Conservation (phyloP, 2,797 vertebrate genomes). For the Ciconia nigra region DNA sequence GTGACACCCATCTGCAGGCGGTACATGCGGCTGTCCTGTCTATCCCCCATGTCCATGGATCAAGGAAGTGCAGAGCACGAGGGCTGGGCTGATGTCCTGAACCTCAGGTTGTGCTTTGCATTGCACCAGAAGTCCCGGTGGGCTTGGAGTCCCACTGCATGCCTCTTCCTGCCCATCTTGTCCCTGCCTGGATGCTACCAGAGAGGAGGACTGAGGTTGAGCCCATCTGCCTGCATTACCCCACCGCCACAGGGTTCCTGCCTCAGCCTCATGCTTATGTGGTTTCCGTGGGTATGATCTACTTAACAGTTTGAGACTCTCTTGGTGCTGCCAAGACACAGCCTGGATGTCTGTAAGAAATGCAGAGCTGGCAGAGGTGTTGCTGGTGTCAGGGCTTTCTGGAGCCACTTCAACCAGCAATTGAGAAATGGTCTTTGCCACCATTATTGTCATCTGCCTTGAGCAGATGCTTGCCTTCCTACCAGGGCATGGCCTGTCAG, state of each 20-base stretch:
- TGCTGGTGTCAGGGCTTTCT: not conserved
- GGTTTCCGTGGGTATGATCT: not conserved
- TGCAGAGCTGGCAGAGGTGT: not conserved
- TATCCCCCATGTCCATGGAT: not conserved
- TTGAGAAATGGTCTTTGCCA: not conserved
- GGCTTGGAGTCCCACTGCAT: not conserved
- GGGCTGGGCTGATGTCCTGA: not conserved
- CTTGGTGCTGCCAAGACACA: not conserved
- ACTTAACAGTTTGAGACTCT: not conserved
- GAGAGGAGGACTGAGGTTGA: not conserved
- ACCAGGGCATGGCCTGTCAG: not conserved
- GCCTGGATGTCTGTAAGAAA: not conserved
- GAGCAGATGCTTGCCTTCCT: not conserved
- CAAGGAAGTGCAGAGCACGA: not conserved
- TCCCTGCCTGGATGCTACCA: not conserved
- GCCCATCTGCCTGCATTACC: not conserved
- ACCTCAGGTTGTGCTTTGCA: not conserved
- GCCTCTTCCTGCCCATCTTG: not conserved
- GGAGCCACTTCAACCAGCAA: not conserved
- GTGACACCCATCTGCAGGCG: fast-evolving
- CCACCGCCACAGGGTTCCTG: not conserved
- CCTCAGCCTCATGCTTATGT: not conserved
- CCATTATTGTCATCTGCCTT: not conserved
- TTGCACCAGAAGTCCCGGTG: not conserved
- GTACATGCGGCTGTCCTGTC: not conserved